A percentile compares a stretch with the other conserved stretches of the same genome.
phyloP scores from a whole-genome alignment of 2,797 vertebrate genomes.

The Brachyrhaphis roseni region DNA sequence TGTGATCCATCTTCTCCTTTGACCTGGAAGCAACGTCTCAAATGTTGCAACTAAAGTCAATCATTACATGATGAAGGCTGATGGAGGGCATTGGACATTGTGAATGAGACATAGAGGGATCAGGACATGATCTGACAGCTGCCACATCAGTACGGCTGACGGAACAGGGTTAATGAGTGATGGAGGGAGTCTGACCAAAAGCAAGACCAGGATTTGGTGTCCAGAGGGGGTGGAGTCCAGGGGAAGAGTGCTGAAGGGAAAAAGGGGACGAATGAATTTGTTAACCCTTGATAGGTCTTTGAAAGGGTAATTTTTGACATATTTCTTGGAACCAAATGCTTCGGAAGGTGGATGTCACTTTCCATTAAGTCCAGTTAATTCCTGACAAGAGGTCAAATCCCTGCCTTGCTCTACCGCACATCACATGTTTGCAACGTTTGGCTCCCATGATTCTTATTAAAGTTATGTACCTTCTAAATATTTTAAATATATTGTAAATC shows the following conservation, averaged over 20 bases:
- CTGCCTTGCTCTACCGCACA: too few relatives aligned
- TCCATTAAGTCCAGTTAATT: background rate
- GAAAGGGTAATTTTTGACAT: background rate
- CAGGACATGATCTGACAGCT: slow-evolving; percentile 14
- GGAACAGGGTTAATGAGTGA: slow-evolving; percentile 58
- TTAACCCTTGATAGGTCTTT: background rate
- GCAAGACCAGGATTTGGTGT: slow-evolving; percentile 6
- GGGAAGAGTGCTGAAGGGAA: background rate
- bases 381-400: too few relatives aligned
- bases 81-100: slow-evolving; percentile 1
- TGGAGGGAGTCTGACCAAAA: slow-evolving; percentile 9
- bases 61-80: slow-evolving; percentile 37
- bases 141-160: slow-evolving; percentile 25
- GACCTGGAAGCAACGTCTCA: slow-evolving; percentile 10
- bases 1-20: background rate
- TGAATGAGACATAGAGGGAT: slow-evolving; percentile 25
- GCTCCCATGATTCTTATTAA: too few relatives aligned
- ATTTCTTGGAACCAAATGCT: background rate
- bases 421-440: too few relatives aligned
- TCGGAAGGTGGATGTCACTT: background rate
- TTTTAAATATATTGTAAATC: background rate
- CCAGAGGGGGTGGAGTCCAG: background rate
- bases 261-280: background rate
- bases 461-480: too few relatives aligned
- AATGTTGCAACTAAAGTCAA: slow-evolving; percentile 33